phyloP scores from a whole-genome alignment of 2,113 vertebrate species.

The Callipepla squamata region DNA sequence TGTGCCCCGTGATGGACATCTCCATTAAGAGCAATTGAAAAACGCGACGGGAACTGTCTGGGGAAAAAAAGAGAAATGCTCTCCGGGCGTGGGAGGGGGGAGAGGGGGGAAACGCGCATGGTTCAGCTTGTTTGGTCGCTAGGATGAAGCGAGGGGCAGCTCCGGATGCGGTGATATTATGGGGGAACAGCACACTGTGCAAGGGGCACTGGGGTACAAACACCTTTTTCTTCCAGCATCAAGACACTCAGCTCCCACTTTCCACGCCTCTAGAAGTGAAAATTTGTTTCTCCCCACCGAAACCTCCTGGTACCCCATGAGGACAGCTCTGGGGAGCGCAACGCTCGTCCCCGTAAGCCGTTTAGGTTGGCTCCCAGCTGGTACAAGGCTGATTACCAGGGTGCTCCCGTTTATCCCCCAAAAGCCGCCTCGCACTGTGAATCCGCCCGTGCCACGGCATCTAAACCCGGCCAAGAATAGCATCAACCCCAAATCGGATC shows the following conservation, averaged over 20 bases:
- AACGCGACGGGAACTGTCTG: not conserved
- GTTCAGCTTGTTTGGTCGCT: not conserved
- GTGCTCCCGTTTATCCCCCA: not conserved
- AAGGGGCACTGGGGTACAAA: not conserved
- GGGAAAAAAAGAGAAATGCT: not conserved
- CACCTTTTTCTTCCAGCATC: not conserved
- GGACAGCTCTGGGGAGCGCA: not conserved
- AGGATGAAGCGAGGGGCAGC: not conserved
- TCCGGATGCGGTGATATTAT: fast-evolving
- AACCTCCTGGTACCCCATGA: not conserved
- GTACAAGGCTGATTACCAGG: not conserved
- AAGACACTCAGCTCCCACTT: not conserved
- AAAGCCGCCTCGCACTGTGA: fast-evolving
- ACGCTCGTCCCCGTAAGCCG: fast-evolving
- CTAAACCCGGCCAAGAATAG: not conserved
- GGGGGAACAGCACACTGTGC: not conserved
- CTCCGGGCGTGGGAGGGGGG: not conserved
- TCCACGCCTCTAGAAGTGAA: not conserved
- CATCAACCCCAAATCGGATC: slow-evolving; percentile 5
- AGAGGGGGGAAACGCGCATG: not conserved
- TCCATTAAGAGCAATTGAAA: not conserved
- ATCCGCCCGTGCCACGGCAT: not conserved
- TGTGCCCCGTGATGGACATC: not conserved
- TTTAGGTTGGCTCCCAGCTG: not conserved
- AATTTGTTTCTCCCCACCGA: not conserved